Evolutionary conservation across 2,797 vertebrate genomes (phyloP), one percentile per base, ranked within the genome.

Genomic region (Centroberyx gerrardi): DNA sequence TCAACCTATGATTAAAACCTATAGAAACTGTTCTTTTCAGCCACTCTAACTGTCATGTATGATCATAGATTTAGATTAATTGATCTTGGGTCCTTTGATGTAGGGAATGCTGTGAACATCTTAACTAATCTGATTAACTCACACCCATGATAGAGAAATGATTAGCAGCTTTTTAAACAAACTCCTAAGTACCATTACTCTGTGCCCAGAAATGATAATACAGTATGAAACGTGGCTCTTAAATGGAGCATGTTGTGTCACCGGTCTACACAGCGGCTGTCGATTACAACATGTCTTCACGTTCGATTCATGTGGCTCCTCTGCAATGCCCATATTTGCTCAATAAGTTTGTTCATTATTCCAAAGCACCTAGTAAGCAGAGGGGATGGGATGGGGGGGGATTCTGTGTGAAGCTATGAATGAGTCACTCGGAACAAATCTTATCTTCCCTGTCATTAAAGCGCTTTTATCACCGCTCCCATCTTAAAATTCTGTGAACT

Each of bases 371-470:
- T 14, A 65, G 73, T 1, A 60, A 52, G 63, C 51, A 7, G 40
- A 17, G 33, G 18, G 17, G 42, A 15, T 5, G 48, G 31, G 63
- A 22, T 22, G 72, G 67, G 51, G 66, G 44, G 67, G 65, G 78
- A 87, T 86, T 88, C 89, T 74, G 72, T 68, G 84, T 63, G 64
- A 76, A 60, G 84, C 80, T 76, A 76, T 62, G 80, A 87, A 87
- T 95, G 94, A 95, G 86, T 95, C 93, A 95, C 86, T 67, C 63
- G 49, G 51, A 65, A 67, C 81, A 85, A 94, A 96, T 96, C 94
- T 96, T 96, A 96, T 96, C 95, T 95, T 1, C 36, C 29, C 51
- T 14, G 88, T 89, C 92, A 95, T 94, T 96, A 95, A 95, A 94
- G 63, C 4, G 38, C 18, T 86, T 93, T 94, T 96, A 95, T 94